Evolutionary conservation across 2,888 invertebrate genomes (phyloP), one percentile per base, ranked within the genome.

Genomic region (Clitarchus hookeri): DNA sequence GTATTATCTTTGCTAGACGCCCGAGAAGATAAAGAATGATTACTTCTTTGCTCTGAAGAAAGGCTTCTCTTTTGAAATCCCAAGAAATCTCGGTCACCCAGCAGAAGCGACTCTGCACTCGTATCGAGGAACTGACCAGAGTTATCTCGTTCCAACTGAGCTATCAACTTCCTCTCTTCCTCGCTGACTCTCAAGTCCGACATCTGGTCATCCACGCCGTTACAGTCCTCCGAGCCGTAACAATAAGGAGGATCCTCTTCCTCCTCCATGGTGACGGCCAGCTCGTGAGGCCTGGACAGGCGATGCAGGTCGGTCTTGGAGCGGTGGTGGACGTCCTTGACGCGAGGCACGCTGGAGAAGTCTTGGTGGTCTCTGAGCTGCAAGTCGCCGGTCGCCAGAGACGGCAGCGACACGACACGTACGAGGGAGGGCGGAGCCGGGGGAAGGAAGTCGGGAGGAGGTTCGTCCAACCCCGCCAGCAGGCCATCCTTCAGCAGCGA

Each of bases 401-500:
- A 94, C 36, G 95, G 95, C 88, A 95, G 91, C 4, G 95, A 95
- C 85, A 95, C 94, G 77, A 95, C 95, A 87, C 95, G 92, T 87
- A 95, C 94, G 90, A 96, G 92, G 87, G 93, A 94, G 0, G 95
- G 94, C 85, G 93, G 92, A 0, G 94, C 93, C 87, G 94, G 93
- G 11, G 94, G 93, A 65, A 93, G 91, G 89, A 95, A 93, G 89
- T 95, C 95, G 79, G 93, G 92, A 25, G 89, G 94, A 0, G 92
- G 91, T 84, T 92, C 92, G 88, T 91, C 91, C 84, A 92, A 88
- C 2, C 92, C 92, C 88, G 92, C 92, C 25, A 95, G 93, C 88
- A 94, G 94, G 36, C 95, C 95, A 90, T 96, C 96, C 89, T 94
- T 94, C 88, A 96, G 93, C 88, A 96, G 91, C 79, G 95, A 95